These are phyloP conservation scores for Podotricha telesiphe DNA, from an alignment of 2,888 invertebrate genomes.

Conservation along the genomic window DNA sequence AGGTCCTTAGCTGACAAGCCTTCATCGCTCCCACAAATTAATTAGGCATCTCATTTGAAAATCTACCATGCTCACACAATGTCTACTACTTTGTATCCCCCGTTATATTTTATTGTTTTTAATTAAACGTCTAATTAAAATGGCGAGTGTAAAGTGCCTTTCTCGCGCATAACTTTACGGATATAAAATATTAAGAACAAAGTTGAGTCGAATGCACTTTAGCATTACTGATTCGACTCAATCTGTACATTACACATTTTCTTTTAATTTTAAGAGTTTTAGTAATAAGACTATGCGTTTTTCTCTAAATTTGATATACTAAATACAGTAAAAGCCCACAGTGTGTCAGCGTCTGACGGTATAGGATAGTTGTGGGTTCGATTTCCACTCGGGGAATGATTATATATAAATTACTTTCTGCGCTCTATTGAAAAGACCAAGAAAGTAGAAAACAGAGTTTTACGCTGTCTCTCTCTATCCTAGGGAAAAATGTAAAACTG, in stretches of 20 bases:
- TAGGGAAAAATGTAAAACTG: too few species aligned
- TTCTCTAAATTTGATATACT: neutral
- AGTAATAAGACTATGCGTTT: neutral
- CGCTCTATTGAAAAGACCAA: too few species aligned
- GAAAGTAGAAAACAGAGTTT: too few species aligned
- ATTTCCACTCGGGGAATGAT: too few species aligned
- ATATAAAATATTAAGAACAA: neutral
- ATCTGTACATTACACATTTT: neutral
- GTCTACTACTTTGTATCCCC: slow-evolving; percentile 37
- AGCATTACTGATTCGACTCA: neutral
- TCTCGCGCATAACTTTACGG: slow-evolving; percentile 6
- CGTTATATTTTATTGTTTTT: slow-evolving; percentile 42
- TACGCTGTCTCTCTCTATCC: too few species aligned
- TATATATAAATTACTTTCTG: too few species aligned
- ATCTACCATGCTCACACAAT: slow-evolving; percentile 36
- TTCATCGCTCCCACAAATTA: slow-evolving; percentile 45
- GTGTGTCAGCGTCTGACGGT: too few species aligned
- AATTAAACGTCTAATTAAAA: slow-evolving; percentile 34
- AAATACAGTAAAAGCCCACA: too few species aligned
- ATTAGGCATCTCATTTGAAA: slow-evolving; percentile 46
- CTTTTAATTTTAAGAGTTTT: neutral
- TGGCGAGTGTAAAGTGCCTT: slow-evolving; percentile 11
- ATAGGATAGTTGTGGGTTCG: too few species aligned
- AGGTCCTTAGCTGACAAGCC: slow-evolving; percentile 21
- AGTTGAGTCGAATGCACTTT: too few species aligned